These are phyloP conservation scores for Caenorhabditis remanei DNA, from an alignment of 1,140 invertebrate species.

Conservation along the genomic window DNA sequence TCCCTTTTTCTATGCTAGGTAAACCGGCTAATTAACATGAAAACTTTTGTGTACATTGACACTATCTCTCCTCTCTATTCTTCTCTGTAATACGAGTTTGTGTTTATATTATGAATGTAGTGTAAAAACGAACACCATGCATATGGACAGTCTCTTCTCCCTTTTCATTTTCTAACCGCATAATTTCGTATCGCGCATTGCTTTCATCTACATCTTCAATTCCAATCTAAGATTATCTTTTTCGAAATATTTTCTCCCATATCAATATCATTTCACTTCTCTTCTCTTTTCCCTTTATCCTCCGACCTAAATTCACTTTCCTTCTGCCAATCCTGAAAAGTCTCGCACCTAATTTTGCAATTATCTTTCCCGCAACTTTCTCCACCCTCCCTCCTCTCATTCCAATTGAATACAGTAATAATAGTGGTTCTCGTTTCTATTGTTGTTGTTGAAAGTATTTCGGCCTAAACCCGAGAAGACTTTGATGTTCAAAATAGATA, in stretches of 20 bases:
- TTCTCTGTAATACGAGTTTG: conserved; percentile 50
- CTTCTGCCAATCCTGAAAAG: conserved; percentile 13
- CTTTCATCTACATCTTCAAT: not conserved
- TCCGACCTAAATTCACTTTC: conserved; percentile 52
- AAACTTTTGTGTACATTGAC: conserved; percentile 50
- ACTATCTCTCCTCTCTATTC: conserved; percentile 5
- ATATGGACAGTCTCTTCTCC: conserved; percentile 23
- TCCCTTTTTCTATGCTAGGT: not conserved
- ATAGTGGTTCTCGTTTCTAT: not conserved
- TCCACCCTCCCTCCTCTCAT: not conserved
- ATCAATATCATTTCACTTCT: conserved; percentile 16
- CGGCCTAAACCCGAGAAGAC: conserved; percentile 10
- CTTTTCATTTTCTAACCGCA: not conserved
- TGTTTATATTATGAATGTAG: conserved; percentile 43
- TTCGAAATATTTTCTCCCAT: conserved; percentile 10
- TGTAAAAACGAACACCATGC: conserved; percentile 43
- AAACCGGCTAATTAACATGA: conserved; percentile 51
- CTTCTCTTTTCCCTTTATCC: not conserved
- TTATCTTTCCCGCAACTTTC: conserved; percentile 23
- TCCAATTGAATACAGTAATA: conserved; percentile 41
- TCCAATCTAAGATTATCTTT: conserved; percentile 39
- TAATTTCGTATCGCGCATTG: conserved; percentile 38
- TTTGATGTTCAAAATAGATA: conserved; percentile 47
- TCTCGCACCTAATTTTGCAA: conserved; percentile 56
- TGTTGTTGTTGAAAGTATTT: conserved; percentile 7